Percentiles rank a stretch among this genome's conserved stretches.
Evolutionary conservation across 2,113 vertebrate genomes (phyloP).

Genomic region (Bos javanicus): DNA sequence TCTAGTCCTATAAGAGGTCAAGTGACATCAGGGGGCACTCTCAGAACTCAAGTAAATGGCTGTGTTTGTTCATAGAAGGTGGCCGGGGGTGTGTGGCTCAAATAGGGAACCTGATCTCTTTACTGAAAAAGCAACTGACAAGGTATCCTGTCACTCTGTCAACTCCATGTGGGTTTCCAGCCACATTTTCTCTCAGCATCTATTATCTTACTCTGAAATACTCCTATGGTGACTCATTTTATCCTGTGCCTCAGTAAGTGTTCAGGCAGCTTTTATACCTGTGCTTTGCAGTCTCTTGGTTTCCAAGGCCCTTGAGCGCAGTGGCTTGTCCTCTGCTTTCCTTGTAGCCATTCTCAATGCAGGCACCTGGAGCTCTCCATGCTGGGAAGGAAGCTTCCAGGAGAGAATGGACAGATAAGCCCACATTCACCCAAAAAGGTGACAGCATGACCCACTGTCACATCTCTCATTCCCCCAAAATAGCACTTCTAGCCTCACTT

Average conservation of each 20-base stretch:
- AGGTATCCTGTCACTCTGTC: not conserved
- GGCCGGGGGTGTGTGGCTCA: not conserved
- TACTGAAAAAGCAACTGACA: not conserved
- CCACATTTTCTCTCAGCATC: not conserved
- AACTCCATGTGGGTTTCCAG: not conserved
- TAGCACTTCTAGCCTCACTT: not conserved
- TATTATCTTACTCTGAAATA: not conserved
- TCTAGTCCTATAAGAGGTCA: not conserved
- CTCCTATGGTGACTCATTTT: not conserved
- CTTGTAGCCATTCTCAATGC: not conserved
- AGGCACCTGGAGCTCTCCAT: not conserved
- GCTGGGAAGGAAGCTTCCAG: not conserved
- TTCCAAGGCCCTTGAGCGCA: not conserved
- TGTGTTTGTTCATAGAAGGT: not conserved
- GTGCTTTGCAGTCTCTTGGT: not conserved
- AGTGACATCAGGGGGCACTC: not conserved
- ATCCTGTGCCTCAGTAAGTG: not conserved
- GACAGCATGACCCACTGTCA: not conserved
- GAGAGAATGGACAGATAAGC: not conserved
- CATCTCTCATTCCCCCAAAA: not conserved
- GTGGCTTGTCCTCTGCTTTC: not conserved
- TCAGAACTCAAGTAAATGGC: not conserved
- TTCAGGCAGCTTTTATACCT: not conserved
- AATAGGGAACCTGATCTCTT: not conserved
- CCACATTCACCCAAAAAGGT: not conserved